Percentiles rank a stretch among this genome's conserved stretches.
These are phyloP conservation scores for Engraulis encrasicolus DNA, from an alignment of 2,113 vertebrate genomes.

Conservation along the genomic window DNA sequence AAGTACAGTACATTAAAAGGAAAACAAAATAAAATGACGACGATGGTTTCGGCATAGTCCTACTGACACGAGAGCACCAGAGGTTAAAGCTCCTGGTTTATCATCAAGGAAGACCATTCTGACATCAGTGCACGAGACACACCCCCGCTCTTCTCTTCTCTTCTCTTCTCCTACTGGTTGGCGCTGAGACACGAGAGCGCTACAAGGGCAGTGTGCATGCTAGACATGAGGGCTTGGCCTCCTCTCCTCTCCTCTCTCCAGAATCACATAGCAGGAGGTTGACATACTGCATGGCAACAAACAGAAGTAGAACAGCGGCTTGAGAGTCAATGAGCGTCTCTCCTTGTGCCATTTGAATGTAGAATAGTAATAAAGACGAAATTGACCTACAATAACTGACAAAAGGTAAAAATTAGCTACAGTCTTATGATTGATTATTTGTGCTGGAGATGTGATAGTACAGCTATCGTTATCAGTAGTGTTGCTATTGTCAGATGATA, in stretches of 20 bases:
- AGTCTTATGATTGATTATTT: slow-evolving; percentile 43
- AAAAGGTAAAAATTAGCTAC: slow-evolving; percentile 56
- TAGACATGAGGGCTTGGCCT: slow-evolving; percentile 4
- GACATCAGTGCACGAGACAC: slow-evolving; percentile 42
- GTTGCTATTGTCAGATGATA: slow-evolving; percentile 18
- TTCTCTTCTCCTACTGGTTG: too few species aligned
- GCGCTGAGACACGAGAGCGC: slow-evolving; percentile 9
- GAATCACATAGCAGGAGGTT: neutral
- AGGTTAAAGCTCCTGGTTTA: slow-evolving; percentile 52
- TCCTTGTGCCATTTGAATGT: slow-evolving; percentile 51
- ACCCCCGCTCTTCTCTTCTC: slow-evolving; percentile 12
- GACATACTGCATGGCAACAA: neutral
- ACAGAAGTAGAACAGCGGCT: neutral
- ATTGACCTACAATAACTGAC: slow-evolving; percentile 50
- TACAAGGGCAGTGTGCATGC: slow-evolving; percentile 44
- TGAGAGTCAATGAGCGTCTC: neutral
- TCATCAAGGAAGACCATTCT: slow-evolving; percentile 65
- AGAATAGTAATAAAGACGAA: neutral
- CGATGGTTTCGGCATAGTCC: slow-evolving; percentile 59
- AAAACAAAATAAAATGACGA: slow-evolving; percentile 57
- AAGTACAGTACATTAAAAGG: slow-evolving; percentile 37
- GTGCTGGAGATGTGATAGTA: slow-evolving; percentile 40
- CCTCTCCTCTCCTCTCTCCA: neutral
- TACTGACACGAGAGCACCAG: slow-evolving; percentile 49
- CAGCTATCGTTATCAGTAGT: slow-evolving; percentile 13